phyloP scores from a whole-genome alignment of 2,888 invertebrate species.

The Noctuana brunneofusca region DNA sequence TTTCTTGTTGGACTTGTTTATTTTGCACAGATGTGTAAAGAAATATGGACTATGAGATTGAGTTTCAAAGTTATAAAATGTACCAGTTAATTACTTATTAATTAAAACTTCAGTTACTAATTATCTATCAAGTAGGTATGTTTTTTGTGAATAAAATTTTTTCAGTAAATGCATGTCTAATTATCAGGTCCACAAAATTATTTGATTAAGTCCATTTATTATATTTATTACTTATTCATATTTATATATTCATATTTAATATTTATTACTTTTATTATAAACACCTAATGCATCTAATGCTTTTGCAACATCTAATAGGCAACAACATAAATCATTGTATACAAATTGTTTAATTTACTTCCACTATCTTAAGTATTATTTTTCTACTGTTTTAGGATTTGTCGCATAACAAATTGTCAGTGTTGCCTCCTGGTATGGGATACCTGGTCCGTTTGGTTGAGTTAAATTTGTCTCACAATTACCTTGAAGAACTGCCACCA shows the following conservation, averaged over 20 bases:
- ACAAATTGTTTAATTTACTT: neutral
- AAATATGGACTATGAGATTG: slow-evolving; percentile 6
- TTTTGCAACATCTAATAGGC: no score
- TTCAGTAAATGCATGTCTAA: no score
- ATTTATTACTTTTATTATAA: no score
- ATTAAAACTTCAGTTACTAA: neutral
- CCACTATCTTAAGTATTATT: neutral
- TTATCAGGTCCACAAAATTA: no score
- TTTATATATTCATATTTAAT: no score
- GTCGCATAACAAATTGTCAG: slow-evolving; percentile 88
- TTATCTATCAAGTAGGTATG: neutral
- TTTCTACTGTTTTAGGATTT: slow-evolving; percentile 84
- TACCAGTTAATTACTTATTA: neutral
- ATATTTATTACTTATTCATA: no score
- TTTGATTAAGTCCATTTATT: no score
- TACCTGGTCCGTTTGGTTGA: slow-evolving; percentile 90
- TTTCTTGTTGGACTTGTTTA: slow-evolving; percentile 10
- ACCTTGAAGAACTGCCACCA: slow-evolving; percentile 88
- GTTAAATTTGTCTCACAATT: slow-evolving; percentile 89
- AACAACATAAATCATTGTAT: no score
- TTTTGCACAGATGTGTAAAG: slow-evolving; percentile 4
- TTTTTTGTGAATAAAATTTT: neutral
- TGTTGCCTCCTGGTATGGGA: slow-evolving; percentile 91
- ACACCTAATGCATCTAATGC: no score
- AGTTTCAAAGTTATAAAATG: slow-evolving; percentile 5